These are phyloP conservation scores for Elegia similella DNA, from an alignment of 2,888 invertebrate species.

Conservation along the genomic window DNA sequence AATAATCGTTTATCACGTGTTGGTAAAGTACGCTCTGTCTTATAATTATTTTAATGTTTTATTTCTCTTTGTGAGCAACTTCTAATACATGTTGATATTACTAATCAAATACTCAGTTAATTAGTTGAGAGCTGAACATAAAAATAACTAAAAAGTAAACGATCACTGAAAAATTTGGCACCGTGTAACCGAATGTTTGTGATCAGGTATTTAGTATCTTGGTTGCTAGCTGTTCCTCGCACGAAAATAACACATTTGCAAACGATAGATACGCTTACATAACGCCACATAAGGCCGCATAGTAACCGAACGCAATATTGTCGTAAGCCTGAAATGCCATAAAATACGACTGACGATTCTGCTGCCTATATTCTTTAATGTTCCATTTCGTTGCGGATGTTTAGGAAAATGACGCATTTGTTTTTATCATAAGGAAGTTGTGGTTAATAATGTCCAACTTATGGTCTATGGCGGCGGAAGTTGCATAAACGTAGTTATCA, in stretches of 20 bases:
- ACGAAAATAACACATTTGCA: not conserved
- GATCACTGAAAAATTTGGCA: not conserved
- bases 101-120: not conserved
- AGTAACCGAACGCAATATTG: not conserved
- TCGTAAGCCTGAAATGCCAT: not conserved
- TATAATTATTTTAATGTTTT: too few species aligned
- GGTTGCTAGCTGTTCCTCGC: not conserved
- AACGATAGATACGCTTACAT: not conserved
- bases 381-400: not conserved
- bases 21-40: too few species aligned
- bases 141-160: not conserved
- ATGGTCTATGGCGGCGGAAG: slow-evolving; percentile 2
- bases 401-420: slow-evolving; percentile 14
- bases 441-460: slow-evolving; percentile 2
- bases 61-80: too few species aligned
- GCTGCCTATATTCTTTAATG: slow-evolving; percentile 7
- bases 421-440: slow-evolving; percentile 3
- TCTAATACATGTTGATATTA: not conserved
- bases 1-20: too few species aligned
- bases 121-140: not conserved
- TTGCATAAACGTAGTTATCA: slow-evolving; percentile 2
- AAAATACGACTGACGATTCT: not conserved
- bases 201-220: not conserved
- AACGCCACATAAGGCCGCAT: not conserved
- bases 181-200: not conserved